phyloP scores from a whole-genome alignment of 1,140 invertebrate genomes.

The Gyrodactylus bullatarudis region DNA sequence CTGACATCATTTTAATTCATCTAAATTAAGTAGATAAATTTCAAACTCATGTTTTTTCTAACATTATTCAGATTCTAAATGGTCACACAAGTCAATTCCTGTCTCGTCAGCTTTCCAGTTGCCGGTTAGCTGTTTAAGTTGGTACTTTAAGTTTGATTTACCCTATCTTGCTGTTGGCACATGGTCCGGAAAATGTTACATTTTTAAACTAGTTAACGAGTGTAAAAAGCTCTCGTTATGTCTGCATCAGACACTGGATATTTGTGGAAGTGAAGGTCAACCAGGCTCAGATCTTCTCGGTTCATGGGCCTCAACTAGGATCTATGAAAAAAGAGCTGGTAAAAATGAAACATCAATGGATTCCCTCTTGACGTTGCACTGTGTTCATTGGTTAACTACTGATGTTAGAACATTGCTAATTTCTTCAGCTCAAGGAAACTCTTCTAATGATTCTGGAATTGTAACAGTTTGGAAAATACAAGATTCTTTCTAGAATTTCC shows the following conservation, averaged over 20 bases:
- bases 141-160: not conserved
- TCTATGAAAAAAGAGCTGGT: not conserved
- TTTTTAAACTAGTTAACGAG: not conserved
- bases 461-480: not conserved
- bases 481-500: no score
- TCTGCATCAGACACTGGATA: not conserved
- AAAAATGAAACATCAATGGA: not conserved
- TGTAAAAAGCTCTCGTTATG: not conserved
- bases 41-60: no score
- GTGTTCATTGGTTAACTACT: not conserved
- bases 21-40: no score
- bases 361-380: not conserved
- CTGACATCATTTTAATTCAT: no score
- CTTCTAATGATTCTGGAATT: not conserved
- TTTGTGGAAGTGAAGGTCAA: not conserved
- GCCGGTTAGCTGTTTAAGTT: not conserved
- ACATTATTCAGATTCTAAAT: no score
- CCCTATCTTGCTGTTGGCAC: not conserved
- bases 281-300: not conserved
- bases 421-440: not conserved
- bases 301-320: not conserved
- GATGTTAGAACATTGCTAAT: not conserved
- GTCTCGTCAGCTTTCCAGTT: not conserved
- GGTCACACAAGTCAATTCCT: no score
- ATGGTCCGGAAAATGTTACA: not conserved